A percentile compares a stretch with the other conserved stretches of the same genome.
These are phyloP conservation scores for Prionailurus bengalensis DNA, from an alignment of 2,113 vertebrate genomes.

Conservation along the genomic window DNA sequence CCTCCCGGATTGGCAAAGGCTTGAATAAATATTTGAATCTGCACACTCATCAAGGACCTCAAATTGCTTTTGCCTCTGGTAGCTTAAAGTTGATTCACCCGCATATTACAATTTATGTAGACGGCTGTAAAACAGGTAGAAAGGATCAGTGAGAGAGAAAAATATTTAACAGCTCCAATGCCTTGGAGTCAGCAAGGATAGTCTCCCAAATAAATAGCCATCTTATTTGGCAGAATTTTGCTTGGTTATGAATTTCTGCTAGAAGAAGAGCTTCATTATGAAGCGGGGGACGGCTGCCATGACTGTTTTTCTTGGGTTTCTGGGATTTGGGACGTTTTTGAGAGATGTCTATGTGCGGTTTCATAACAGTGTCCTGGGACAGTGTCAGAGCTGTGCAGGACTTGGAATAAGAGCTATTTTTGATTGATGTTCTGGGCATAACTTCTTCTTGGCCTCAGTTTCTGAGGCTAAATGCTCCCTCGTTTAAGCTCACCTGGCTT, in stretches of 20 bases:
- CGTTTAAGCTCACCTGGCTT: constrained; percentile 49
- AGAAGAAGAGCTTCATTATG: constrained; percentile 64
- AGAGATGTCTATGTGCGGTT: not conserved
- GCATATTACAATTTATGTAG: not conserved
- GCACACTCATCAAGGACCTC: not conserved
- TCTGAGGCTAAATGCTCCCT: constrained; percentile 20
- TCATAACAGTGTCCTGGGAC: not conserved
- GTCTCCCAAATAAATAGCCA: not conserved
- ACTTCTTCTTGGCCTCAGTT: constrained; percentile 37
- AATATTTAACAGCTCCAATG: not conserved
- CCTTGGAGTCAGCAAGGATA: not conserved
- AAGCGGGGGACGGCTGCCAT: not conserved
- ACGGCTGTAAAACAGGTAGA: not conserved
- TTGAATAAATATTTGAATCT: not conserved
- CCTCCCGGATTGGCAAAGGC: not conserved
- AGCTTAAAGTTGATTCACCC: not conserved
- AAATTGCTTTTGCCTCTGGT: not conserved
- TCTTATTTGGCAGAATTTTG: constrained; percentile 48
- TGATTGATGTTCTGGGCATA: constrained; percentile 67
- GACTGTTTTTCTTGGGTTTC: constrained; percentile 61
- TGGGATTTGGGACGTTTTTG: not conserved
- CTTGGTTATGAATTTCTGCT: constrained; percentile 6
- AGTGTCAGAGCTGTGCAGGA: not conserved
- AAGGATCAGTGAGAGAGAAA: not conserved
- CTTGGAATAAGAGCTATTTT: constrained; percentile 57